Conservation (phyloP, 2,113 vertebrate genomes). For the Microcebus murinus region DNA sequence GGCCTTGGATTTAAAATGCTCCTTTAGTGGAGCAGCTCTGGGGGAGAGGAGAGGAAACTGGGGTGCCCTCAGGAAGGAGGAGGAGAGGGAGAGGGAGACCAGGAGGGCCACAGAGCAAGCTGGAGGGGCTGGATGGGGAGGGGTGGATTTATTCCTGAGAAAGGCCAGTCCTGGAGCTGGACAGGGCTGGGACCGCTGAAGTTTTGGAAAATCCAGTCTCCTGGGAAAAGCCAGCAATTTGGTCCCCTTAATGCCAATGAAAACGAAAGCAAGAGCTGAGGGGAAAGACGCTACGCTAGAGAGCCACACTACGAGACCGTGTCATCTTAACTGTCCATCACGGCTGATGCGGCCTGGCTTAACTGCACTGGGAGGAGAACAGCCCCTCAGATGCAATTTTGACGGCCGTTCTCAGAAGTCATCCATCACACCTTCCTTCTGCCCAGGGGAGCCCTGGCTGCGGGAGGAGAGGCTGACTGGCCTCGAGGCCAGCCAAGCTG, state of each 20-base stretch:
- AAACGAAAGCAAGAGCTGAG: neutral
- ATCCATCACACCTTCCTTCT: neutral
- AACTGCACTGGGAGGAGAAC: neutral
- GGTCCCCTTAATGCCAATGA: neutral
- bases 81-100: neutral
- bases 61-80: neutral
- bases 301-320: rapidly evolving
- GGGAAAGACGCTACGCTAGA: neutral
- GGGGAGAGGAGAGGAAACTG: neutral
- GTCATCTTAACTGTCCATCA: neutral
- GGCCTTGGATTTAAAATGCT: slow-evolving; percentile 6
- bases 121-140: neutral
- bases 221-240: neutral
- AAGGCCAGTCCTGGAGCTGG: neutral
- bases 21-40: neutral
- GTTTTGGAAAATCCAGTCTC: neutral
- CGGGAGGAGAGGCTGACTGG: neutral
- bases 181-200: neutral
- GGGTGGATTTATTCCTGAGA: neutral
- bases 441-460: neutral
- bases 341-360: neutral
- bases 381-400: neutral
- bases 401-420: neutral
- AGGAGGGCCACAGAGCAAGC: neutral
- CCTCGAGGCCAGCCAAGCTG: too few species aligned